A percentile compares a stretch with the other conserved stretches of the same genome.
These are phyloP conservation scores for Aythya baeri DNA, from an alignment of 2,113 vertebrate genomes.

Conservation along the genomic window DNA sequence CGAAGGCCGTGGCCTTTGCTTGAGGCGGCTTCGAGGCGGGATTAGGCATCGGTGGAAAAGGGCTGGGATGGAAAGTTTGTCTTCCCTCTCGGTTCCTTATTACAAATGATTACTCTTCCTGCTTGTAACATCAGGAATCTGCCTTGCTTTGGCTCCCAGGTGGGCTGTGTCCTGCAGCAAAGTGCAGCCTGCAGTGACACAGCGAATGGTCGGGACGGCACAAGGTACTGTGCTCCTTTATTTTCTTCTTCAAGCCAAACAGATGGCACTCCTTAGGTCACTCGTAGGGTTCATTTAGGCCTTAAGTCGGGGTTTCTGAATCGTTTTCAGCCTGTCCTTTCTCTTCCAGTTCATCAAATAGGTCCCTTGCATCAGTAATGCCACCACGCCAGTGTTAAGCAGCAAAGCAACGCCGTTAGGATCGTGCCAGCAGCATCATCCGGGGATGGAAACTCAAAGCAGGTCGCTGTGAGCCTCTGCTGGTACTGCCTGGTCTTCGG, in stretches of 20 bases:
- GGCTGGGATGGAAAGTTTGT: background rate
- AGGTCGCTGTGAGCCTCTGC: accelerated
- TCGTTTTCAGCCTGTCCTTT: background rate
- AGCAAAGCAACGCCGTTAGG: background rate
- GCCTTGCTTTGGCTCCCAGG: background rate
- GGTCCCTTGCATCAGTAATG: no score
- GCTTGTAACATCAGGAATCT: background rate
- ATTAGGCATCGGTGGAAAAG: background rate
- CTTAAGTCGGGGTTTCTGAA: background rate
- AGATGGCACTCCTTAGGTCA: background rate
- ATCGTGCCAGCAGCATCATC: accelerated
- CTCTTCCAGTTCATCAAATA: background rate
- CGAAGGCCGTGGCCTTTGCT: background rate
- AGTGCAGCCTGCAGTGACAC: background rate
- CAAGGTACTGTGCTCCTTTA: background rate
- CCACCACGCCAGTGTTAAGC: background rate
- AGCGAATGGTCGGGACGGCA: background rate
- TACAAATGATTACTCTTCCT: background rate
- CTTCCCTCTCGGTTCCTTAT: background rate
- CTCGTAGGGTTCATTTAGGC: background rate
- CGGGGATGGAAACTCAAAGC: background rate
- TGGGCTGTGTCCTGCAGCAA: background rate
- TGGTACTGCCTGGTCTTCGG: accelerated
- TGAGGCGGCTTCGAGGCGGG: background rate
- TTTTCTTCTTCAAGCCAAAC: background rate